Conservation (phyloP, 2,888 invertebrate species). For the Ectropis crepuscularia region DNA sequence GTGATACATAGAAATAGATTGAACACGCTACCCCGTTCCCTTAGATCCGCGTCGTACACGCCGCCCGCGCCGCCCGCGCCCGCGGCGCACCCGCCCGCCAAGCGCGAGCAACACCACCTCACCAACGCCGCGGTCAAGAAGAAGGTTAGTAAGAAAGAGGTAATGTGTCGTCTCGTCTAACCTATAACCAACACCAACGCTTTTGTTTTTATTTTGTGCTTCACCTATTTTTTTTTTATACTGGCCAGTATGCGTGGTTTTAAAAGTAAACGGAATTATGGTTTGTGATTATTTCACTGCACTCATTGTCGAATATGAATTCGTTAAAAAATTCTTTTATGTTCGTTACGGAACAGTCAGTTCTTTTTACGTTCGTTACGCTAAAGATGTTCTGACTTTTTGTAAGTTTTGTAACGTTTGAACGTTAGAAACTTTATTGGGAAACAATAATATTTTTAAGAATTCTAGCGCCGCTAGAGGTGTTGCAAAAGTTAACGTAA, state of each 20-base stretch:
- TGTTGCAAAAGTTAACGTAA: too few relatives aligned
- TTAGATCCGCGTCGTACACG: slow-evolving; percentile 62
- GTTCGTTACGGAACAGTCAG: too few relatives aligned
- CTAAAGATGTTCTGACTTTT: too few relatives aligned
- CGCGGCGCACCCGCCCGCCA: slow-evolving; percentile 59
- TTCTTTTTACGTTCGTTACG: too few relatives aligned
- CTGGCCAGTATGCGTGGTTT: neutral
- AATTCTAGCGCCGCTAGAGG: too few relatives aligned
- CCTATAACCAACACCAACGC: slow-evolving; percentile 12
- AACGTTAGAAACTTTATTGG: too few relatives aligned
- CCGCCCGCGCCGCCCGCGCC: slow-evolving; percentile 53
- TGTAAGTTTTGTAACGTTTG: too few relatives aligned
- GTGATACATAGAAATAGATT: neutral
- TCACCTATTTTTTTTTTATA: slow-evolving; percentile 5
- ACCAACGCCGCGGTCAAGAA: slow-evolving; percentile 67
- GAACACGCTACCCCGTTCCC: neutral
- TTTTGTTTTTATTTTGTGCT: neutral
- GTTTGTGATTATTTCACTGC: too few relatives aligned
- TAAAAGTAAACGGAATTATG: too few relatives aligned
- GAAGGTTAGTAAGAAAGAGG: slow-evolving; percentile 62
- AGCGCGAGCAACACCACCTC: slow-evolving; percentile 72
- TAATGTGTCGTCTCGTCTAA: slow-evolving; percentile 40
- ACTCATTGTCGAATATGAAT: too few relatives aligned
- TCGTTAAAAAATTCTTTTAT: too few relatives aligned
- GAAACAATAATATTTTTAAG: too few relatives aligned